Percentiles rank a stretch among this genome's conserved stretches.
phyloP scores from a whole-genome alignment of 1,140 invertebrate species.

The Bombus huntii region DNA sequence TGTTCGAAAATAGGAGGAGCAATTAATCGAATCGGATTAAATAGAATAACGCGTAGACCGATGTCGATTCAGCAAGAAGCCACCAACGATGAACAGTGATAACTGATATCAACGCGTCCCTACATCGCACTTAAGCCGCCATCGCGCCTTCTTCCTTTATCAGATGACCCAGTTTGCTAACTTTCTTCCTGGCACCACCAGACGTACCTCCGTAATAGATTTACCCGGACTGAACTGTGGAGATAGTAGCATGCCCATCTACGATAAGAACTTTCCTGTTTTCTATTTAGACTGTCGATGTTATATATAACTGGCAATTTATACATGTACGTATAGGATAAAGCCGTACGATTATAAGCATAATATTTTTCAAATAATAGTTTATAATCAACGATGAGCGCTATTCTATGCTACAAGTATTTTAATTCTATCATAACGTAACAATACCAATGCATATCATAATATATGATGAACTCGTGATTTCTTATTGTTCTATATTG shows the following conservation, averaged over 20 bases:
- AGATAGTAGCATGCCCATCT: constrained; percentile 43
- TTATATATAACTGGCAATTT: constrained; percentile 2
- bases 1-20: not conserved
- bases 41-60: not conserved
- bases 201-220: constrained; percentile 69
- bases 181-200: constrained; percentile 58
- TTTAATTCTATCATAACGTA: too few species aligned
- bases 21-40: not conserved
- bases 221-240: constrained; percentile 58
- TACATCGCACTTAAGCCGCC: constrained; percentile 47
- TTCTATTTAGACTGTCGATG: constrained; percentile 33
- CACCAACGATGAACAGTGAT: constrained; percentile 51
- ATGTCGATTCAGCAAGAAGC: constrained; percentile 37
- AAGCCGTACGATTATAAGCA: not conserved
- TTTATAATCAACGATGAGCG: not conserved
- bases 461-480: not conserved
- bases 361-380: not conserved
- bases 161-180: constrained; percentile 72
- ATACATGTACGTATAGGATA: not conserved
- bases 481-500: too few species aligned
- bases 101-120: constrained; percentile 61
- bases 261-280: constrained; percentile 33
- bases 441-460: too few species aligned
- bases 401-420: not conserved
- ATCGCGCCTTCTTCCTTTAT: constrained; percentile 62